A percentile compares a stretch with the other conserved stretches of the same genome.
phyloP scores from a whole-genome alignment of 2,888 invertebrate genomes.

The Epistrophe grossulariae region DNA sequence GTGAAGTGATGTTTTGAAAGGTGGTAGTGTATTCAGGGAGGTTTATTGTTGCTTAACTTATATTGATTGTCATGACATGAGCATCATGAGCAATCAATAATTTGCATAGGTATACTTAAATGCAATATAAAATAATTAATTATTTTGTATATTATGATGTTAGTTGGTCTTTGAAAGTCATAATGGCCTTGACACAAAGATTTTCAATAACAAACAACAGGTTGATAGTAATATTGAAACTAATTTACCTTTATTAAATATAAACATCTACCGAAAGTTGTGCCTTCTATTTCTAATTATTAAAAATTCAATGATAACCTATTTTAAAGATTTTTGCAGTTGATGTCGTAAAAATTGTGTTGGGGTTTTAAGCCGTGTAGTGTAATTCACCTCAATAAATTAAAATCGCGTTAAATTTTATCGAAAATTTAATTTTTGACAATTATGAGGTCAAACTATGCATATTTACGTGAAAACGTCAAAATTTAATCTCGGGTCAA shows the following conservation, averaged over 20 bases:
- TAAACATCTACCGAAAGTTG: not conserved
- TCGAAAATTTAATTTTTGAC: too few relatives aligned
- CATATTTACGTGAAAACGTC: too few relatives aligned
- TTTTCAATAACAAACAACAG: not conserved
- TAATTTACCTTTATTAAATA: not conserved
- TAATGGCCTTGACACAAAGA: not conserved
- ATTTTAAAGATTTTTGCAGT: too few relatives aligned
- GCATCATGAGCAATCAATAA: not conserved
- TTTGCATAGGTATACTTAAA: constrained; percentile 6
- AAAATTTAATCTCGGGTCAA: too few relatives aligned
- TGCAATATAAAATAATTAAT: constrained; percentile 21
- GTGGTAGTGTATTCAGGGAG: not conserved
- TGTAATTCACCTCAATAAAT: too few relatives aligned
- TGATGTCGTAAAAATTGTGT: too few relatives aligned
- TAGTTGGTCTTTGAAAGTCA: constrained; percentile 3
- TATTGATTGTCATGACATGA: constrained; percentile 6
- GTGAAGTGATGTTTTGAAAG: constrained; percentile 4
- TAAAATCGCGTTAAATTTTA: too few relatives aligned
- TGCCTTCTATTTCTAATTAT: too few relatives aligned
- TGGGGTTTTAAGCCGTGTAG: too few relatives aligned
- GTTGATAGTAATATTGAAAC: not conserved
- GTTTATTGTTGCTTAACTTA: constrained; percentile 6
- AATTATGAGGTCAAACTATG: too few relatives aligned
- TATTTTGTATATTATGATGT: not conserved
- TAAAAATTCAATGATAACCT: too few relatives aligned